A percentile compares a stretch with the other conserved stretches of the same genome.
Evolutionary conservation across 2,888 invertebrate genomes (phyloP).

Genomic region (Strigamia transsilvanica): DNA sequence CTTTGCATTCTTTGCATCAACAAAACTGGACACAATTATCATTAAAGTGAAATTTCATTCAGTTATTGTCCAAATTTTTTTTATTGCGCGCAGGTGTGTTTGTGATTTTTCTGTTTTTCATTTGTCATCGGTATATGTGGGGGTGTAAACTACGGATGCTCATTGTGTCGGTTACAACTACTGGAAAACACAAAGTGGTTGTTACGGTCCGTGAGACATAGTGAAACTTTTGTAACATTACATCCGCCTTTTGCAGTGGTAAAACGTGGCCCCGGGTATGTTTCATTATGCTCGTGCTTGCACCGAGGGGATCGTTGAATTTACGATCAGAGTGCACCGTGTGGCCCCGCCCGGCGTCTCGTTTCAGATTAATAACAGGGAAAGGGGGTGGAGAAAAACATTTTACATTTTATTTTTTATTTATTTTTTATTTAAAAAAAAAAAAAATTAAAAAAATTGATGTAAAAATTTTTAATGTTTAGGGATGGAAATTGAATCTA

Average conservation of each 20-base stretch:
- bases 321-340: conserved; percentile 7
- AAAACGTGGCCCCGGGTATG: conserved; percentile 7
- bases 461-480: conserved; percentile 2
- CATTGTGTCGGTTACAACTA: neutral
- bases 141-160: conserved; percentile 25
- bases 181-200: conserved; percentile 12
- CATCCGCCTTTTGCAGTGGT: conserved; percentile 31
- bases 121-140: neutral
- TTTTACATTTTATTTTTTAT: neutral
- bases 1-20: neutral
- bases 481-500: conserved; percentile 5
- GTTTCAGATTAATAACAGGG: conserved; percentile 32
- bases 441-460: neutral
- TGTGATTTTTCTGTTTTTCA: neutral
- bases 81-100: conserved; percentile 13
- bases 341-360: conserved; percentile 32
- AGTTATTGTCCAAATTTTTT: neutral
- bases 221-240: conserved; percentile 28
- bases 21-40: conserved; percentile 1
- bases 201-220: conserved; percentile 8
- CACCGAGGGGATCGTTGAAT: conserved; percentile 22
- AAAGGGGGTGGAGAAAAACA: neutral
- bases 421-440: neutral
- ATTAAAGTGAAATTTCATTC: neutral
- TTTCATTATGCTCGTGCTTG: conserved; percentile 27